Conservation (phyloP, 2,113 vertebrate species). For the Galemys pyrenaicus region DNA sequence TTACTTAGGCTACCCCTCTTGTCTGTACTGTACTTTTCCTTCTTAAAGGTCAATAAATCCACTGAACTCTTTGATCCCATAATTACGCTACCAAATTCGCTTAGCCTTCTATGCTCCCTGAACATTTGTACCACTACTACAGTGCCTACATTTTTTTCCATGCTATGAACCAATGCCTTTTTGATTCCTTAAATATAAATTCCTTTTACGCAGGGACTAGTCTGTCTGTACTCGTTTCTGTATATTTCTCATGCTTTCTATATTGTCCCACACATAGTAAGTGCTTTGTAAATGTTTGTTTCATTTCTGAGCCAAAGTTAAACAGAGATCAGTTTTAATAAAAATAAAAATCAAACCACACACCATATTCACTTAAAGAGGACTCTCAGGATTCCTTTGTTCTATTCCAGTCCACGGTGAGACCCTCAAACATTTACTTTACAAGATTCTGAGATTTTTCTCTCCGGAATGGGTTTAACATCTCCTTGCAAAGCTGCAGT, state of each 20-base stretch:
- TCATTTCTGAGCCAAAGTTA: constrained; percentile 23
- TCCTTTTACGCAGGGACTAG: not conserved
- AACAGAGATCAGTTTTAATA: constrained; percentile 28
- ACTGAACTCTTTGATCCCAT: not conserved
- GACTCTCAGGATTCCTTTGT: constrained; percentile 20
- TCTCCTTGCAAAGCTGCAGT: not conserved
- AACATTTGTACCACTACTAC: not conserved
- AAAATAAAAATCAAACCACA: not conserved
- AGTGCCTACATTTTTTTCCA: not conserved
- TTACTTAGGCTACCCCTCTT: not conserved
- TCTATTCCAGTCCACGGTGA: not conserved
- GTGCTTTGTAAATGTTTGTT: not conserved
- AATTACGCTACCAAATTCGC: not conserved
- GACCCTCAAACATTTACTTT: not conserved
- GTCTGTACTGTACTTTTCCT: not conserved
- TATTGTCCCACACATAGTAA: not conserved
- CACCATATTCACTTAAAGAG: not conserved
- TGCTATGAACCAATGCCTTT: not conserved
- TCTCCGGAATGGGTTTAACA: constrained; percentile 43
- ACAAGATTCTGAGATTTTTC: constrained; percentile 25
- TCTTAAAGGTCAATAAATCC: not conserved
- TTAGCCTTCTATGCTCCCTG: not conserved
- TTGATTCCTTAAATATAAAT: not conserved
- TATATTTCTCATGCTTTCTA: not conserved
- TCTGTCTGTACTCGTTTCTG: not conserved